These are phyloP conservation scores for Coelopa frigida DNA, from an alignment of 1,140 invertebrate genomes.

Conservation along the genomic window DNA sequence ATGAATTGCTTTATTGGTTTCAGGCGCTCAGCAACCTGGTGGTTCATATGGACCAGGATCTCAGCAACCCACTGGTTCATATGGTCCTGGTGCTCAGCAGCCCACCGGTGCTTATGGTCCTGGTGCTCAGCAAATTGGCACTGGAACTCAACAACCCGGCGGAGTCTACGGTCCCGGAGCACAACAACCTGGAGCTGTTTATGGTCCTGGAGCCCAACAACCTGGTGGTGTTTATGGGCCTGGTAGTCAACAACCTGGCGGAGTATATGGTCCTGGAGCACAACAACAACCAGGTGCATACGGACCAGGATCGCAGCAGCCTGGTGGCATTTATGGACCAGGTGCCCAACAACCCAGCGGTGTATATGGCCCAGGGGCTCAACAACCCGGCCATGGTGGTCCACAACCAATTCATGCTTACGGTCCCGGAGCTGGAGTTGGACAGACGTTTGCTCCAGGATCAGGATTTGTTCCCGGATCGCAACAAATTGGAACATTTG, in stretches of 20 bases:
- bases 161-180: slow-evolving; percentile 8
- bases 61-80: neutral
- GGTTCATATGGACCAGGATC: neutral
- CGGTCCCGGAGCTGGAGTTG: neutral
- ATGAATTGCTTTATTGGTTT: no score
- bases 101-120: neutral
- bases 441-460: neutral
- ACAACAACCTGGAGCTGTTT: neutral
- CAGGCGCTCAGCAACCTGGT: neutral
- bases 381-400: slow-evolving; percentile 2
- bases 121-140: neutral
- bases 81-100: neutral
- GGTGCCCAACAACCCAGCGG: neutral
- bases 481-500: neutral
- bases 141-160: neutral
- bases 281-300: neutral
- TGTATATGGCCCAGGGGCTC: neutral
- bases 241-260: neutral
- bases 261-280: neutral
- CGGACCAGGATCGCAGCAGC: neutral
- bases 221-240: neutral
- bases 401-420: neutral
- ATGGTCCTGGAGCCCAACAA: neutral
- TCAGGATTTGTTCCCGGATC: slow-evolving; percentile 1
- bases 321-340: neutral